Evolutionary conservation across 2,888 invertebrate genomes (phyloP).

Genomic region (Beris chalybata): DNA sequence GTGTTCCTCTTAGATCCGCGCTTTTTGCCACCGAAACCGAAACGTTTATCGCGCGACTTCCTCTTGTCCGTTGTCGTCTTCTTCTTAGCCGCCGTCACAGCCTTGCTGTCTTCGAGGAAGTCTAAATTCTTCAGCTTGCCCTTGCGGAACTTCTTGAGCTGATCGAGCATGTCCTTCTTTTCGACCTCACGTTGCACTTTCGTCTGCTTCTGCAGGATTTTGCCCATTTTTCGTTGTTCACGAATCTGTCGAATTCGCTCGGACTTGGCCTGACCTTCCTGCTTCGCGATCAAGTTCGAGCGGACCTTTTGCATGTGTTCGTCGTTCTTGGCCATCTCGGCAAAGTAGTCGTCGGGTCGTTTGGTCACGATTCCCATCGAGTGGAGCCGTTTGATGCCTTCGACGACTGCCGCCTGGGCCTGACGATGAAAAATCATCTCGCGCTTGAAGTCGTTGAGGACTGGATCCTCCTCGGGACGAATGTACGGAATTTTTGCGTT

Average conservation of each 20-base stretch:
- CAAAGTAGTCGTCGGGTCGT: conserved; percentile 95
- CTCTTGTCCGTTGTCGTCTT: conserved; percentile 59
- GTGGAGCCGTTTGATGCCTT: conserved; percentile 77
- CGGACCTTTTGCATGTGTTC: conserved; percentile 96
- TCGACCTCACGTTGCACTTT: conserved; percentile 84
- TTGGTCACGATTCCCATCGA: conserved; percentile 75
- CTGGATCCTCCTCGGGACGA: conserved; percentile 71
- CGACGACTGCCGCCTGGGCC: conserved; percentile 82
- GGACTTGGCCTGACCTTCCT: conserved; percentile 80
- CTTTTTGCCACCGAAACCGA: conserved; percentile 95
- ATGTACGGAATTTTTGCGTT: conserved; percentile 69
- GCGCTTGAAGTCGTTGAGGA: conserved; percentile 87
- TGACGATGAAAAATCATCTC: conserved; percentile 87
- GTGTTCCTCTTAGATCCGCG: conserved; percentile 86
- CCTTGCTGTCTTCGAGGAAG: conserved; percentile 72
- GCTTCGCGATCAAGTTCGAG: conserved; percentile 78
- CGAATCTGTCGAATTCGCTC: conserved; percentile 90
- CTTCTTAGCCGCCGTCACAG: conserved; percentile 50
- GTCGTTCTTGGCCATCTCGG: conserved; percentile 98
- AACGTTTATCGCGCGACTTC: conserved; percentile 78
- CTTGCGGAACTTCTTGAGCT: conserved; percentile 90
- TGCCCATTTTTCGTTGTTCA: conserved; percentile 89
- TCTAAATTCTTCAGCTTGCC: conserved; percentile 78
- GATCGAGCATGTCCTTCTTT: conserved; percentile 88
- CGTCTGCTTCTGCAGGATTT: conserved; percentile 82